Evolutionary conservation across 2,113 vertebrate genomes (phyloP).

Genomic region (Clarias macrocephalus): DNA sequence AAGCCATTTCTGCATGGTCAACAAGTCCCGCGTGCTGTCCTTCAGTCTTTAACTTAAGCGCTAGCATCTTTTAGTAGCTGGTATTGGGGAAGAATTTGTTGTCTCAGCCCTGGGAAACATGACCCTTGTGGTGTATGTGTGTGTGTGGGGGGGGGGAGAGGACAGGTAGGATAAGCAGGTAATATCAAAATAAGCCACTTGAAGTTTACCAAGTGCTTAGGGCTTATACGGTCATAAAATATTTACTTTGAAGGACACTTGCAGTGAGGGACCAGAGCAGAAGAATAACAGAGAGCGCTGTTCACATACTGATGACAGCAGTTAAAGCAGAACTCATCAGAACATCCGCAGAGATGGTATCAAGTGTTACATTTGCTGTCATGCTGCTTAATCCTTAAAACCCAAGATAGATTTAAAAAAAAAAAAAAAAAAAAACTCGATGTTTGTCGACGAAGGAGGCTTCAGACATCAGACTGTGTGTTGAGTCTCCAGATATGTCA

Average conservation of each 20-base stretch:
- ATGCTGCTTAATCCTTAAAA: neutral
- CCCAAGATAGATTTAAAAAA: too few relatives aligned
- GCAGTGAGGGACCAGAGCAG: neutral
- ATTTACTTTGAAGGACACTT: constrained; percentile 45
- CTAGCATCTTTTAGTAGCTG: neutral
- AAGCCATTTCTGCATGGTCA: neutral
- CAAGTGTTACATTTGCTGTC: neutral
- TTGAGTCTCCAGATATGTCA: too few relatives aligned
- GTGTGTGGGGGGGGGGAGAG: too few relatives aligned
- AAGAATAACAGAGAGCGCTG: neutral
- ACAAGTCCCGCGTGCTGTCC: neutral
- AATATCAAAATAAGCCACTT: constrained; percentile 11
- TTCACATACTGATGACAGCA: neutral
- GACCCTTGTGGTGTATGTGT: neutral
- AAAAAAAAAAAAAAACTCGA: too few relatives aligned
- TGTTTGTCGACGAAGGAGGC: too few relatives aligned
- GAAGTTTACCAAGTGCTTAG: constrained; percentile 10
- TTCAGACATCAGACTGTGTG: too few relatives aligned
- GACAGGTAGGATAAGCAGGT: neutral
- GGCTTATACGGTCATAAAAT: constrained; percentile 20
- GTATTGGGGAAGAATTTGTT: neutral
- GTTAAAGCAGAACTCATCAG: neutral
- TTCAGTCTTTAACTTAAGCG: neutral
- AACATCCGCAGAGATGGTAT: neutral
- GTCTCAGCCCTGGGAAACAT: neutral